phyloP scores from a whole-genome alignment of 2,113 vertebrate genomes.

The Campylomormyrus numenius region DNA sequence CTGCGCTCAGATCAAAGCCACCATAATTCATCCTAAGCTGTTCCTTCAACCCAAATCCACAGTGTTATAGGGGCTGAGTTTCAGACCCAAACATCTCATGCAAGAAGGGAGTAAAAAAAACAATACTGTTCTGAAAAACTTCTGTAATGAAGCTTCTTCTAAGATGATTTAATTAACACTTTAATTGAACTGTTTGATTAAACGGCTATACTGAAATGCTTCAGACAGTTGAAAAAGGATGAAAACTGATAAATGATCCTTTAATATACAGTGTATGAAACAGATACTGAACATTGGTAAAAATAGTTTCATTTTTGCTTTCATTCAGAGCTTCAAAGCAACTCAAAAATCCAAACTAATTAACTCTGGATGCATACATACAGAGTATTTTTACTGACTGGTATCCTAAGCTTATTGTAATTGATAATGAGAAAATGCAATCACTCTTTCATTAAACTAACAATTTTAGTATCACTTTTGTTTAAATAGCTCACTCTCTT shows the following conservation, averaged over 20 bases:
- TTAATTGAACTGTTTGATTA: constrained; percentile 61
- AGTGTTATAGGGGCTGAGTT: constrained; percentile 40
- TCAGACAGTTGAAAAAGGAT: constrained; percentile 52
- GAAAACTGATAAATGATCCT: constrained; percentile 42
- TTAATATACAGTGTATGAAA: constrained; percentile 35
- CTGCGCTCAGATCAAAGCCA: constrained; percentile 45
- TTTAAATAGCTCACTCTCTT: not conserved
- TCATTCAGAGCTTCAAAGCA: not conserved
- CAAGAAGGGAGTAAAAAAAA: constrained; percentile 39
- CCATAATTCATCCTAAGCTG: constrained; percentile 39
- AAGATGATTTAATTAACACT: constrained; percentile 55
- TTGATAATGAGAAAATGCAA: not conserved
- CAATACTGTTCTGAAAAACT: constrained; percentile 25
- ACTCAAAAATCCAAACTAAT: not conserved
- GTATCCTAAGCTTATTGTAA: not conserved
- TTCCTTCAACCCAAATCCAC: constrained; percentile 34
- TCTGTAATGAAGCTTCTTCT: constrained; percentile 43
- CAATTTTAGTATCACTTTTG: constrained; percentile 34
- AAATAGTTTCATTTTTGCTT: constrained; percentile 2
- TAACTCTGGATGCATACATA: not conserved
- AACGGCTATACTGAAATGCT: constrained; percentile 47
- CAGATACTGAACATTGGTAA: constrained; percentile 23
- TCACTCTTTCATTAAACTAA: constrained; percentile 43
- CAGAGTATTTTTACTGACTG: not conserved
- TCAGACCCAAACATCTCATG: constrained; percentile 37